Conservation (phyloP, 2,113 vertebrate species). For the Scopus umbretta region DNA sequence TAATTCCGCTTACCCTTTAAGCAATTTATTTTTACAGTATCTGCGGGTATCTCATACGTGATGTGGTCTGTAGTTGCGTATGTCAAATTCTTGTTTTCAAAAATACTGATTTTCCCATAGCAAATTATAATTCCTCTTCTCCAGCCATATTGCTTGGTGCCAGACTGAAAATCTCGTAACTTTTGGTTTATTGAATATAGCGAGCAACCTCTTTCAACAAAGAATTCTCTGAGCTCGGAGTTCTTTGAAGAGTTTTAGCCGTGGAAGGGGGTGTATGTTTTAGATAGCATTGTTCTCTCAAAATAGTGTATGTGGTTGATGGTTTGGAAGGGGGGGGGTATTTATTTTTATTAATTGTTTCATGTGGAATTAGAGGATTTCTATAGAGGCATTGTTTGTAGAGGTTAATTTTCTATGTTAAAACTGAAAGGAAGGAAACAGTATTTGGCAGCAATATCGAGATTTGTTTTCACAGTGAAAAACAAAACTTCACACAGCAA, state of each 20-base stretch:
- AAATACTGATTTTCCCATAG: neutral
- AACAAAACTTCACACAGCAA: conserved; percentile 1
- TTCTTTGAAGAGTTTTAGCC: neutral
- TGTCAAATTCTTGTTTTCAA: neutral
- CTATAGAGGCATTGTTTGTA: conserved; percentile 56
- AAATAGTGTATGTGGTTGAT: conserved; percentile 14
- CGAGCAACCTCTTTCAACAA: neutral
- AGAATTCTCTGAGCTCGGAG: neutral
- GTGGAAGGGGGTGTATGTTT: neutral
- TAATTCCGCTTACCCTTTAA: neutral
- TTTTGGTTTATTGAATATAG: neutral
- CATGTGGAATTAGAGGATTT: conserved; percentile 44
- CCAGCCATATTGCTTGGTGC: neutral
- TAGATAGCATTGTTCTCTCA: conserved; percentile 52
- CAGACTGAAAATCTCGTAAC: neutral
- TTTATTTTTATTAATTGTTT: conserved; percentile 39
- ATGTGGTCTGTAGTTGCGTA: neutral
- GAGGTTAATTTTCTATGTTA: conserved; percentile 41
- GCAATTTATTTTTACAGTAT: neutral
- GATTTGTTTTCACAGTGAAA: conserved; percentile 15
- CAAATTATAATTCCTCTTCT: neutral
- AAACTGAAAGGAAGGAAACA: conserved; percentile 45
- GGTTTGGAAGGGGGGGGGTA: neutral
- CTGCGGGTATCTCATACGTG: neutral
- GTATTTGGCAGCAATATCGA: conserved; percentile 29